Percentiles rank a stretch among this genome's conserved stretches.
Evolutionary conservation across 2,797 vertebrate genomes (phyloP).

Genomic region (Aphelocoma californica): DNA sequence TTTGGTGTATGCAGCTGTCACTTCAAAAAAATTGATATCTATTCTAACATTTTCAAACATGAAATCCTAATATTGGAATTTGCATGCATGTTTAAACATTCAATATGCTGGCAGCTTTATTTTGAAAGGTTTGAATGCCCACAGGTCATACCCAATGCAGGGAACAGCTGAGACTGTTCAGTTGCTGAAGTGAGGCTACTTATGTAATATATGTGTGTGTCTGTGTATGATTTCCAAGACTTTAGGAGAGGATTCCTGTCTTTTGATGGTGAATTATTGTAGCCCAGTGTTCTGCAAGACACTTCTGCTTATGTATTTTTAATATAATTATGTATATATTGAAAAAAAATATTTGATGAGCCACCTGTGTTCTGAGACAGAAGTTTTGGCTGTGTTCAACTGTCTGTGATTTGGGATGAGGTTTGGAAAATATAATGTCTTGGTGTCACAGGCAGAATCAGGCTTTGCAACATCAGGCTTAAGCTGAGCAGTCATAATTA

Average conservation of each 20-base stretch:
- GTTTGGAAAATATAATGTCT: background rate
- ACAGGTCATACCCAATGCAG: background rate
- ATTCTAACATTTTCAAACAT: background rate
- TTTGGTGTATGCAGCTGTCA: background rate
- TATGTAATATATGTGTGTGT: too few species aligned
- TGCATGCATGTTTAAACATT: background rate
- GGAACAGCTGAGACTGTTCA: background rate
- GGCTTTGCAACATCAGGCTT: background rate
- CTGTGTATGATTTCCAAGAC: background rate
- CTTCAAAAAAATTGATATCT: background rate
- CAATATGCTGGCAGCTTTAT: background rate
- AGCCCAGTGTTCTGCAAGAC: background rate
- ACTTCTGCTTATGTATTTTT: background rate
- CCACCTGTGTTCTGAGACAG: background rate
- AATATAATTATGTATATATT: background rate
- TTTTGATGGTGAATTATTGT: background rate
- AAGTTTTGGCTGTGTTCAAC: background rate
- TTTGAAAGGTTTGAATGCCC: background rate
- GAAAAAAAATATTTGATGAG: background rate
- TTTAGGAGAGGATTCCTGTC: background rate
- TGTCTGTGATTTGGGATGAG: background rate
- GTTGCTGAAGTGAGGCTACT: background rate
- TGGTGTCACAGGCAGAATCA: background rate
- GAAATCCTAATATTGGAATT: background rate
- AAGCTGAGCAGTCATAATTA: background rate